These are phyloP conservation scores for Folsomia manolachei DNA, from an alignment of 2,888 invertebrate species.

Conservation along the genomic window DNA sequence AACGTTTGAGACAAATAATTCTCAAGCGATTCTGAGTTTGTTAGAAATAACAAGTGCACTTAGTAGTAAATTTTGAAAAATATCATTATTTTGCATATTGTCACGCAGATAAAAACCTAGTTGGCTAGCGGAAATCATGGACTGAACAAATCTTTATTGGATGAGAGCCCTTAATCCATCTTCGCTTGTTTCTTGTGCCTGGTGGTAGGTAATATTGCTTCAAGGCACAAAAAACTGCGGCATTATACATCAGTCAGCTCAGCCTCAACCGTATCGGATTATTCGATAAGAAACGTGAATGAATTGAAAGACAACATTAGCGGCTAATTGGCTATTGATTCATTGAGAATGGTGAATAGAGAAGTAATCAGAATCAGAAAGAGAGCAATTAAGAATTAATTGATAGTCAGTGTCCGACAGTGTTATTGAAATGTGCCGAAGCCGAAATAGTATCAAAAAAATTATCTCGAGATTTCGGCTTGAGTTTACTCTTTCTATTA, in stretches of 20 bases:
- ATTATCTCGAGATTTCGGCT: background rate
- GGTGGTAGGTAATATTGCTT: too few relatives aligned
- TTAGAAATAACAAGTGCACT: too few relatives aligned
- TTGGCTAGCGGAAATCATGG: background rate
- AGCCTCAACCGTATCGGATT: constrained; percentile 7
- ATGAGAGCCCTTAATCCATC: too few relatives aligned
- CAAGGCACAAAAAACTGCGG: background rate
- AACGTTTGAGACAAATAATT: too few relatives aligned
- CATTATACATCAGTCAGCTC: background rate
- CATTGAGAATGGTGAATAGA: constrained; percentile 30
- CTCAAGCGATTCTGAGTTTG: too few relatives aligned
- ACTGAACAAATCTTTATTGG: too few relatives aligned
- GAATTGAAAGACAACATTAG: constrained; percentile 26
- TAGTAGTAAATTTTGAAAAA: too few relatives aligned
- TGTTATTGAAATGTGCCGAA: constrained; percentile 19
- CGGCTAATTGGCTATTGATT: constrained; percentile 43
- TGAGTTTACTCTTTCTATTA: background rate
- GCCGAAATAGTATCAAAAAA: constrained; percentile 3
- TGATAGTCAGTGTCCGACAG: constrained; percentile 29
- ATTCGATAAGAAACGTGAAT: constrained; percentile 15
- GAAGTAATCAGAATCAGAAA: constrained; percentile 39
- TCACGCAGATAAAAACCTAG: too few relatives aligned
- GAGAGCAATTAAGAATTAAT: constrained; percentile 45
- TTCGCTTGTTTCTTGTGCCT: too few relatives aligned
- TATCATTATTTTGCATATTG: too few relatives aligned